These are phyloP conservation scores for Potamarius usumacintae DNA, from an alignment of 2,113 vertebrate genomes.

Conservation along the genomic window DNA sequence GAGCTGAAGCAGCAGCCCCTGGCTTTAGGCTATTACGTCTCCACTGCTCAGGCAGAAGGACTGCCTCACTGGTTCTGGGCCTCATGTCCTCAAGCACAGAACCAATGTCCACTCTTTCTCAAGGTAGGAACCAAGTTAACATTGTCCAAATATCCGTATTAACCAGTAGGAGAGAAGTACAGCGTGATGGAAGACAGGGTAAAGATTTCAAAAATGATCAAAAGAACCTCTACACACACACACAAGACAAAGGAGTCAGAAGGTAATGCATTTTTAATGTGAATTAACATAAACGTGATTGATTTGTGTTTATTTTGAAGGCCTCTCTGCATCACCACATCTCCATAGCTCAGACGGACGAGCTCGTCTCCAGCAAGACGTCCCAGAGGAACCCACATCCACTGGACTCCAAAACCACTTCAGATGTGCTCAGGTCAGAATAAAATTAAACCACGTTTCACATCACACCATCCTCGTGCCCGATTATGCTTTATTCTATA, in stretches of 20 bases:
- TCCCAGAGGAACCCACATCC: slow-evolving; percentile 89
- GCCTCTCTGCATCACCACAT: slow-evolving; percentile 97
- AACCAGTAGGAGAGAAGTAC: not conserved
- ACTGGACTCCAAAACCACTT: slow-evolving; percentile 97
- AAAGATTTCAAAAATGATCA: not conserved
- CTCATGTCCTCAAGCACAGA: slow-evolving; percentile 93
- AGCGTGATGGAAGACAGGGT: not conserved
- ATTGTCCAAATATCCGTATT: not conserved
- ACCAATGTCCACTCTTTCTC: slow-evolving; percentile 95
- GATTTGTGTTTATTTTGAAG: slow-evolving; percentile 61
- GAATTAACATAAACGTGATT: not conserved
- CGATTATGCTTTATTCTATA: not conserved
- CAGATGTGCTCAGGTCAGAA: slow-evolving; percentile 91
- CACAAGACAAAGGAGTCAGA: not conserved
- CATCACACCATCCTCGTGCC: not conserved
- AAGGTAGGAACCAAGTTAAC: slow-evolving; percentile 75
- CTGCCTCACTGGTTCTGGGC: slow-evolving; percentile 99
- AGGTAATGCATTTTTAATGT: not conserved
- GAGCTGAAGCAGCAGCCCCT: slow-evolving; percentile 97
- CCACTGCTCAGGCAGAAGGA: slow-evolving; percentile 91
- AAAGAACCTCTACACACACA: not conserved
- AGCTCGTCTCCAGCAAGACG: slow-evolving; percentile 85
- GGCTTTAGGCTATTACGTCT: slow-evolving; percentile 96
- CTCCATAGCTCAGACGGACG: slow-evolving; percentile 90
- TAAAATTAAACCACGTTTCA: not conserved